Evolutionary conservation across 2,888 invertebrate species (phyloP).

Genomic region (Resseliella maxima): DNA sequence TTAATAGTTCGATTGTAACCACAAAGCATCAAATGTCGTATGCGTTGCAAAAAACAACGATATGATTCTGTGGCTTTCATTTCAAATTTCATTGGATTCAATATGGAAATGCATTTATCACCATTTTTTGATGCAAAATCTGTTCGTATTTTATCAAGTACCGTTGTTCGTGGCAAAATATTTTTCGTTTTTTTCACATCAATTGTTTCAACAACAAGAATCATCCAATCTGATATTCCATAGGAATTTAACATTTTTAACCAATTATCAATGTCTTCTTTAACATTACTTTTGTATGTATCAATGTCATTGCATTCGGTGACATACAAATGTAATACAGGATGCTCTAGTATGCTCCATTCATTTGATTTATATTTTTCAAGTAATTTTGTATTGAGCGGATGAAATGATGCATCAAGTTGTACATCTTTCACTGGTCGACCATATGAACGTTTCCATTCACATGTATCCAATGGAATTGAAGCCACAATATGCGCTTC

Average conservation of each 20-base stretch:
- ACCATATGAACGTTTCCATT: slow-evolving; percentile 92
- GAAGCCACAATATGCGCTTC: slow-evolving; percentile 81
- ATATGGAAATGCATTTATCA: slow-evolving; percentile 87
- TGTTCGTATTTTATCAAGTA: slow-evolving; percentile 91
- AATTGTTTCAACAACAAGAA: slow-evolving; percentile 90
- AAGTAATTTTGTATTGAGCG: slow-evolving; percentile 80
- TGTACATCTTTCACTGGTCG: slow-evolving; percentile 86
- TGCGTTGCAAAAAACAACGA: slow-evolving; percentile 83
- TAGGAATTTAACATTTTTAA: slow-evolving; percentile 79
- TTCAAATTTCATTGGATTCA: slow-evolving; percentile 91
- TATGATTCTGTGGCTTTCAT: slow-evolving; percentile 91
- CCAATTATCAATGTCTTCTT: slow-evolving; percentile 92
- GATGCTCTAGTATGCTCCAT: slow-evolving; percentile 85
- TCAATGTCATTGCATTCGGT: slow-evolving; percentile 95
- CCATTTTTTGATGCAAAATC: slow-evolving; percentile 94
- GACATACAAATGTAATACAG: slow-evolving; percentile 94
- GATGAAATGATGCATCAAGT: slow-evolving; percentile 83
- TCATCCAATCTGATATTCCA: slow-evolving; percentile 91
- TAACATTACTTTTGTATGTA: slow-evolving; percentile 85
- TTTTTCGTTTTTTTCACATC: slow-evolving; percentile 93
- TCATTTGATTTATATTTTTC: slow-evolving; percentile 75
- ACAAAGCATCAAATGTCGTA: slow-evolving; percentile 84
- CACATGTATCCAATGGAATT: slow-evolving; percentile 87
- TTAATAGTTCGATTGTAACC: slow-evolving; percentile 88
- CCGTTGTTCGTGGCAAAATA: slow-evolving; percentile 89